Conservation (phyloP, 2,888 invertebrate genomes). For the Xestobium rufovillosum region DNA sequence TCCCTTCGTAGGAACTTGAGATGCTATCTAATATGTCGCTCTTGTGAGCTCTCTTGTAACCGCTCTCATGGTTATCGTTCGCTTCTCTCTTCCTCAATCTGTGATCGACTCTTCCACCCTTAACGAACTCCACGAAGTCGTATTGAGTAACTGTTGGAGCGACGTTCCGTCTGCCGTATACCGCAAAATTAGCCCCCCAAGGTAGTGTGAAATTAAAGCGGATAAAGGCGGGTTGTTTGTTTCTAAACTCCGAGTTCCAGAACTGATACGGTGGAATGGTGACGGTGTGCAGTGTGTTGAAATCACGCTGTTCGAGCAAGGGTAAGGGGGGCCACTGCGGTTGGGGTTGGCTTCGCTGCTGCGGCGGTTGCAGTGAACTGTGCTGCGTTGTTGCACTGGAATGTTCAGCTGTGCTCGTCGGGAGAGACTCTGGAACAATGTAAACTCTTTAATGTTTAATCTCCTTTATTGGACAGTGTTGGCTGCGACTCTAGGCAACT, state of each 20-base stretch:
- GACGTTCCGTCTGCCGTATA: slow-evolving; percentile 90
- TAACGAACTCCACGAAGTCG: slow-evolving; percentile 92
- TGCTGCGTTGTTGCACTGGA: slow-evolving; percentile 49
- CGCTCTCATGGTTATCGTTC: slow-evolving; percentile 8
- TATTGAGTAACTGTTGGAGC: slow-evolving; percentile 95
- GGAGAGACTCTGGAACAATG: slow-evolving; percentile 63
- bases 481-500: too few relatives aligned
- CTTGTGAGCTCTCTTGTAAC: slow-evolving; percentile 31
- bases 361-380: slow-evolving; percentile 59
- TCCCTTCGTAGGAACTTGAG: slow-evolving; percentile 43
- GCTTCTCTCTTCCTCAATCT: slow-evolving; percentile 54
- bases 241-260: slow-evolving; percentile 89
- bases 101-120: slow-evolving; percentile 75
- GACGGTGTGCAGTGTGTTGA: slow-evolving; percentile 76
- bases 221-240: slow-evolving; percentile 83
- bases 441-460: too few relatives aligned
- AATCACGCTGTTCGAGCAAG: slow-evolving; percentile 72
- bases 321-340: slow-evolving; percentile 59
- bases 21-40: slow-evolving; percentile 43
- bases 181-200: slow-evolving; percentile 90
- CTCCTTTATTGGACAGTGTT: too few relatives aligned
- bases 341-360: slow-evolving; percentile 65
- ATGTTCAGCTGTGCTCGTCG: slow-evolving; percentile 63
- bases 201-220: slow-evolving; percentile 74
- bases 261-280: slow-evolving; percentile 86